phyloP scores from a whole-genome alignment of 2,888 invertebrate species.

The Catocala fraxini region DNA sequence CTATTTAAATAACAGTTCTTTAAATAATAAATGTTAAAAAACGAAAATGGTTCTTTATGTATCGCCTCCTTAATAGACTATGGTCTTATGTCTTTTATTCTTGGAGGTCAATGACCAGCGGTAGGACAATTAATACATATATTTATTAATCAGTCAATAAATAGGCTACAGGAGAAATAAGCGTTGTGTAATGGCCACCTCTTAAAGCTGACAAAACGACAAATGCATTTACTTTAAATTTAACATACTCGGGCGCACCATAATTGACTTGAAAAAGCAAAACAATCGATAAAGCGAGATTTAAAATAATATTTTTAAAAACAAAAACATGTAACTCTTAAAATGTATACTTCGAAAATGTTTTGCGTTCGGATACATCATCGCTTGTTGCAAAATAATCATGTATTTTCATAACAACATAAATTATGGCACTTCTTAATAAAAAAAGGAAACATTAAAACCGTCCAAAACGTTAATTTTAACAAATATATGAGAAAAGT shows the following conservation, averaged over 20 bases:
- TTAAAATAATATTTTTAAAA: slow-evolving; percentile 34
- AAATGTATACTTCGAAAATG: slow-evolving; percentile 29
- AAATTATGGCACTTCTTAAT: slow-evolving; percentile 50
- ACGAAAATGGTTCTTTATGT: too few relatives aligned
- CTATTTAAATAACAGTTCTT: too few relatives aligned
- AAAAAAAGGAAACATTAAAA: slow-evolving; percentile 27
- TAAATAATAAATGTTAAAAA: too few relatives aligned
- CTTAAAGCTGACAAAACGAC: slow-evolving; percentile 57
- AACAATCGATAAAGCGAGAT: slow-evolving; percentile 51
- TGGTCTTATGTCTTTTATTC: too few relatives aligned
- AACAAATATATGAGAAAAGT: slow-evolving; percentile 11
- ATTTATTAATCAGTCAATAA: too few relatives aligned
- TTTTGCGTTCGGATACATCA: slow-evolving; percentile 21
- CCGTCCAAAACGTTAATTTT: slow-evolving; percentile 9
- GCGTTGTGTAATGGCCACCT: slow-evolving; percentile 15
- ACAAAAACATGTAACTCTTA: slow-evolving; percentile 43
- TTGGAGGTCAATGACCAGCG: too few relatives aligned
- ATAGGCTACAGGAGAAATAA: too few relatives aligned
- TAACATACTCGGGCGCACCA: slow-evolving; percentile 77
- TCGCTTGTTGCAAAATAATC: slow-evolving; percentile 31
- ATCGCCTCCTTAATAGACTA: too few relatives aligned
- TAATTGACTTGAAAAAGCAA: slow-evolving; percentile 81
- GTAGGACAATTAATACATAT: too few relatives aligned
- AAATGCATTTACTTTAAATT: slow-evolving; percentile 57
- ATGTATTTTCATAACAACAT: slow-evolving; percentile 38